Percentiles rank a stretch among this genome's conserved stretches.
Evolutionary conservation across 2,888 invertebrate species (phyloP).

Genomic region (Conistra vaccinii): DNA sequence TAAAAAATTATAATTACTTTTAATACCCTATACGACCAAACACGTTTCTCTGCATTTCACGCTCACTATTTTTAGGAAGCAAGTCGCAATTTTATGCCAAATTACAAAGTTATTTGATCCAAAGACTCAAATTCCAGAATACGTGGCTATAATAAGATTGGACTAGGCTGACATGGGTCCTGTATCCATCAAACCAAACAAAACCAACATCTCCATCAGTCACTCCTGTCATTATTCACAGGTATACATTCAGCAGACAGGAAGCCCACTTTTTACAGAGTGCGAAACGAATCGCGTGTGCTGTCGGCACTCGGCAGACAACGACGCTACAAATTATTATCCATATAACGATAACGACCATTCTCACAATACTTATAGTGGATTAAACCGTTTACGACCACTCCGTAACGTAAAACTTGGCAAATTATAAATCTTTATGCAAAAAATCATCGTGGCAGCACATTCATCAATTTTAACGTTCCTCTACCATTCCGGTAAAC

Average conservation of each 20-base stretch:
- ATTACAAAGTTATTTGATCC: not conserved
- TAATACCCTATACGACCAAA: constrained; percentile 3
- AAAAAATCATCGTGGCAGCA: constrained; percentile 31
- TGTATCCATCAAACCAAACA: constrained; percentile 10
- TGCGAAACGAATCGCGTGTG: constrained; percentile 20
- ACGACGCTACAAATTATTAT: constrained; percentile 24
- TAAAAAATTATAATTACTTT: constrained; percentile 6
- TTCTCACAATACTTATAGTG: constrained; percentile 30
- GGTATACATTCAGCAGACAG: not conserved
- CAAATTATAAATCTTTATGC: constrained; percentile 54
- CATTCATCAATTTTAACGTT: constrained; percentile 43
- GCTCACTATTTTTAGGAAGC: constrained; percentile 6
- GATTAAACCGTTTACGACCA: constrained; percentile 50
- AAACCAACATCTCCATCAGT: constrained; percentile 19
- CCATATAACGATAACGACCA: constrained; percentile 42
- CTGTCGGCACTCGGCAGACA: constrained; percentile 21
- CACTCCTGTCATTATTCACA: constrained; percentile 3
- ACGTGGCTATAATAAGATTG: not conserved
- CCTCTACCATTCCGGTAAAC: constrained; percentile 17
- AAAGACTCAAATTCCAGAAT: not conserved
- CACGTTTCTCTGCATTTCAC: constrained; percentile 6
- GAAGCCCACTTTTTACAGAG: constrained; percentile 13
- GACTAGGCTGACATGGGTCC: not conserved
- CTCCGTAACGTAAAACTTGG: constrained; percentile 41
- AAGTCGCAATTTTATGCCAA: not conserved